These are phyloP conservation scores for Dermolepida albohirtum DNA, from an alignment of 2,888 invertebrate species.

Conservation along the genomic window DNA sequence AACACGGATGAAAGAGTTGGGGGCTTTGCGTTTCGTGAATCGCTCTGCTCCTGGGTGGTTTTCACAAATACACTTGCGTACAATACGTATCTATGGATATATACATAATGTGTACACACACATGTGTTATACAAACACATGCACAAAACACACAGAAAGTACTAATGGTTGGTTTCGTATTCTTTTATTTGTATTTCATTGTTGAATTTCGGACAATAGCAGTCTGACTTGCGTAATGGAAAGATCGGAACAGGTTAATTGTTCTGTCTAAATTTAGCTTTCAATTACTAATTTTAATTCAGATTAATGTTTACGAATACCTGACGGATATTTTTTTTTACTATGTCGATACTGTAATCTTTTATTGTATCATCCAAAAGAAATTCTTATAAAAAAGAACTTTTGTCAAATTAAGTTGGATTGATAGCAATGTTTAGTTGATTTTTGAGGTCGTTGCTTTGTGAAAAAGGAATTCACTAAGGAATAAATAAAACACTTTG, in stretches of 20 bases:
- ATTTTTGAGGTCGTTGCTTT: too few species aligned
- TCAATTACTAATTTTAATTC: conserved; percentile 43
- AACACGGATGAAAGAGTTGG: conserved; percentile 42
- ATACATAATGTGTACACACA: conserved; percentile 19
- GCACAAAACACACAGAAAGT: conserved; percentile 36
- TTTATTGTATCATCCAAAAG: neutral
- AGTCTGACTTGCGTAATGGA: conserved; percentile 38
- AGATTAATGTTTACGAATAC: conserved; percentile 40
- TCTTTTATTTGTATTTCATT: conserved; percentile 39
- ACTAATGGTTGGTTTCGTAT: conserved; percentile 42
- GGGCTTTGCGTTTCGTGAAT: conserved; percentile 33
- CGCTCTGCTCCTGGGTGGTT: conserved; percentile 54
- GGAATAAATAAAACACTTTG: too few species aligned
- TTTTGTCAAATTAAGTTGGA: neutral
- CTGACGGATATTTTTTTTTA: conserved; percentile 3
- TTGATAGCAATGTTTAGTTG: too few species aligned
- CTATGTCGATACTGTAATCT: neutral
- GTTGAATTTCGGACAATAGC: conserved; percentile 34
- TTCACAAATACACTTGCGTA: conserved; percentile 36
- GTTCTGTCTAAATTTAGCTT: conserved; percentile 39
- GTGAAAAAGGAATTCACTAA: too few species aligned
- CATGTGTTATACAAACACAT: neutral
- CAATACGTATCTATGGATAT: conserved; percentile 33
- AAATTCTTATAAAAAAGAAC: conserved; percentile 7
- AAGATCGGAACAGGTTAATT: conserved; percentile 42